phyloP scores from a whole-genome alignment of 1,140 invertebrate genomes.

The Hypothenemus hampei region DNA sequence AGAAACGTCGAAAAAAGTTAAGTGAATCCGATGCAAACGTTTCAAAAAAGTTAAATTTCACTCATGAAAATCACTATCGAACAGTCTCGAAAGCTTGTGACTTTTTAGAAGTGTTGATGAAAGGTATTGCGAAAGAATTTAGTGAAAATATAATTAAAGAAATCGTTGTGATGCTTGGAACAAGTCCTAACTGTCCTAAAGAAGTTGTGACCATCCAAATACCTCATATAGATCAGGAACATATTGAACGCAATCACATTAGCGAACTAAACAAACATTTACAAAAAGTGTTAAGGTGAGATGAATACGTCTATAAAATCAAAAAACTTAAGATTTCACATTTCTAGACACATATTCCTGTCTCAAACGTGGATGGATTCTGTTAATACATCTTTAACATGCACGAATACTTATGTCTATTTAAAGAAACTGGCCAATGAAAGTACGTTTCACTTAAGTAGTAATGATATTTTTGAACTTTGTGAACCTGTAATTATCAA shows the following conservation, averaged over 20 bases:
- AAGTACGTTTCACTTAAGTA: neutral
- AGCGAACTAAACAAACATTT: conserved; percentile 26
- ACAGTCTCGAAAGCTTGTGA: conserved; percentile 30
- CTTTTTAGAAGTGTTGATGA: conserved; percentile 26
- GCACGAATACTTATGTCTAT: conserved; percentile 32
- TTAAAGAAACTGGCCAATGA: conserved; percentile 20
- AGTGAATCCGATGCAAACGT: neutral
- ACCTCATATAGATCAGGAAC: conserved; percentile 19
- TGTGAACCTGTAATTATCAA: conserved; percentile 19
- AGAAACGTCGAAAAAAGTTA: conserved; percentile 27
- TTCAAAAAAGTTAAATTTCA: conserved; percentile 20
- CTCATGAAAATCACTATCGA: conserved; percentile 27
- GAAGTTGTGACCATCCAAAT: conserved; percentile 30
- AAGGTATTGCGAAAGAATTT: conserved; percentile 28
- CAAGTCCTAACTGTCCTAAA: conserved; percentile 28
- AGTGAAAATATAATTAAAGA: conserved; percentile 15
- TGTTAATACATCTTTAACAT: conserved; percentile 23
- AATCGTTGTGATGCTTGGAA: conserved; percentile 29
- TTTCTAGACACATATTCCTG: conserved; percentile 29
- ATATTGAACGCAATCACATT: conserved; percentile 32
- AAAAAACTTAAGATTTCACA: conserved; percentile 5
- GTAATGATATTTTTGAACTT: conserved; percentile 24
- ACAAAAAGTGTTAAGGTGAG: conserved; percentile 31
- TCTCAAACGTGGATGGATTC: conserved; percentile 30
- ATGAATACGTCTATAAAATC: neutral